phyloP scores from a whole-genome alignment of 2,797 vertebrate species.

The Enteromius thamalakanensis region DNA sequence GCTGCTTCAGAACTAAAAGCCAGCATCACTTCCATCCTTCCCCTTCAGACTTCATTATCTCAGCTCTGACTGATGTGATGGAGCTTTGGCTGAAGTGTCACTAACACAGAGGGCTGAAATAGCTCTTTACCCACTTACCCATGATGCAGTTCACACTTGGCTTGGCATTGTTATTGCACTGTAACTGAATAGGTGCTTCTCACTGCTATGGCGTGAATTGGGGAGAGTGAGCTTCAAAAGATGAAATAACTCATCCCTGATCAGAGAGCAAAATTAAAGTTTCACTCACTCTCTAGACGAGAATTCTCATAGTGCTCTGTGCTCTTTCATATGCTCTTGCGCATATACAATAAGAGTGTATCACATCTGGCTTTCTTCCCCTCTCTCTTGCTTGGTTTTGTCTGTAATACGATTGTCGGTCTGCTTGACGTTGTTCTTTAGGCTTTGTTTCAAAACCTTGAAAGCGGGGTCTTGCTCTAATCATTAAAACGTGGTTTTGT shows the following conservation, averaged over 20 bases:
- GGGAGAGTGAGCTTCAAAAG: slow-evolving; percentile 29
- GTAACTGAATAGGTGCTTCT: slow-evolving; percentile 43
- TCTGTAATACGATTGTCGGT: not conserved
- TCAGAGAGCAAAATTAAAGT: slow-evolving; percentile 42
- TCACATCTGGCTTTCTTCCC: not conserved
- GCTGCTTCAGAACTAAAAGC: slow-evolving; percentile 61
- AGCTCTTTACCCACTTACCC: slow-evolving; percentile 51
- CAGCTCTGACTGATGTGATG: slow-evolving; percentile 58
- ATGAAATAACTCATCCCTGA: slow-evolving; percentile 40
- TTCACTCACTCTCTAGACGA: slow-evolving; percentile 5
- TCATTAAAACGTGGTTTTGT: not conserved
- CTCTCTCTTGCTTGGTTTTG: not conserved
- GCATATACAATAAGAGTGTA: slow-evolving; percentile 10
- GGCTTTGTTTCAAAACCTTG: not conserved
- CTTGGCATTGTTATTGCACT: slow-evolving; percentile 50
- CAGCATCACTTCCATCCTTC: slow-evolving; percentile 68
- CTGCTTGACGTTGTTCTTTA: slow-evolving; percentile 2
- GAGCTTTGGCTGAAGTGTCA: slow-evolving; percentile 47
- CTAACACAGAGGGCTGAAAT: slow-evolving; percentile 43
- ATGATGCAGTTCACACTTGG: slow-evolving; percentile 51
- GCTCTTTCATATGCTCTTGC: slow-evolving; percentile 10
- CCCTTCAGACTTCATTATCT: slow-evolving; percentile 65
- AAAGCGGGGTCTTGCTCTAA: not conserved
- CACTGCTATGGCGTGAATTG: slow-evolving; percentile 23
- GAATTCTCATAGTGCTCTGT: slow-evolving; percentile 9